Base-by-base conservation (phyloP, 2,797 vertebrate species). In the Macropodus opercularis region DNA sequence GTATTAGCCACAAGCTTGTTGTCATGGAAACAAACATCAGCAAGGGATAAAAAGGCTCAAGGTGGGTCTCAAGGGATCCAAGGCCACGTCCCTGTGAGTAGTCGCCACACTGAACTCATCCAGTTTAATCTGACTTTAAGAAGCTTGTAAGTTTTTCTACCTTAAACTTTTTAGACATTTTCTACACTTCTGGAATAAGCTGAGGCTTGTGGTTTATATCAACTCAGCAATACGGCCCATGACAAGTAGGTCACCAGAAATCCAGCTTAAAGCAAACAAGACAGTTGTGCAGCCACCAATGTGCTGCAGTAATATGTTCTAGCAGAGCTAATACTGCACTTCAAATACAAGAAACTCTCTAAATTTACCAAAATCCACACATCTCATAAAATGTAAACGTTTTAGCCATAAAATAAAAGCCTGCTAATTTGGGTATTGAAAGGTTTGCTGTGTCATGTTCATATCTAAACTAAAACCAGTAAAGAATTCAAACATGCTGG, bases 181-280 rank as follows among this genome's bases (percentile, higher is more conserved):
- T 57, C 44, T 4, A 38, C n/a, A 39, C 55, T 58, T 43, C 14
- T 57, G 46, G 54, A 84, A 72, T 74, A 39, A 75, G 54, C 58
- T 26, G 41, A 68, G 57, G 61, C 38, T 39, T 29, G 46, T 41
- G 17, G 24, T 18, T 18, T 34, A 39, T 22, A 50, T 65, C 14
- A 67, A 83, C 59, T 79, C 69, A 69, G 73, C 63, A 64, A 50
- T 70, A 10, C 22, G 11, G 62, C 66, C 63, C 5, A 4, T 35
- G 67, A 71, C 84, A 87, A 85, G 58, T 85, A 80, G 86, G 84
- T 87, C 85, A 85, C 17, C 67, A 77, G 22, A 83, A 84, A 85
- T 88, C 79, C 85, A 83, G 61, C 73, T 85, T 79, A 76, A 71
- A 71, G 66, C 60, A 74, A 80, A 81, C 55, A 66, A 52, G 46